phyloP scores from a whole-genome alignment of 2,797 vertebrate species.

The Schizothorax lantsangensis region DNA sequence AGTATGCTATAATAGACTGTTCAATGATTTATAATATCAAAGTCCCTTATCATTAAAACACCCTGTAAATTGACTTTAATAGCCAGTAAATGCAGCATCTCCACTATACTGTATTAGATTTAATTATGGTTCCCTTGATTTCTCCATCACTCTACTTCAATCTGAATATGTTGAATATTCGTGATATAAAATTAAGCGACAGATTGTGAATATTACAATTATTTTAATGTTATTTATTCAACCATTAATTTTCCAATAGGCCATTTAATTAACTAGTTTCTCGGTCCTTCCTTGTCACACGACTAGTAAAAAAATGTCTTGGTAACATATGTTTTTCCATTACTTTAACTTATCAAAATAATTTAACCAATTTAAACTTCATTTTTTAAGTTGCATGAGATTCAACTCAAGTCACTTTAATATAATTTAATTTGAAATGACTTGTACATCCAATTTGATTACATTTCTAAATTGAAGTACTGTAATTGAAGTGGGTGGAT shows the following conservation, averaged over 20 bases:
- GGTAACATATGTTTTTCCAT: background rate
- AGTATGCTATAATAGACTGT: slow-evolving; percentile 1
- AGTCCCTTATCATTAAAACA: slow-evolving; percentile 15
- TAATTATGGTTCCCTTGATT: background rate
- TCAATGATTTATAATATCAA: slow-evolving; percentile 23
- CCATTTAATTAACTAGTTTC: background rate
- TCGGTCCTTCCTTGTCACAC: background rate
- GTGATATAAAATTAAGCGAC: too few relatives aligned
- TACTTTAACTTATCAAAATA: background rate
- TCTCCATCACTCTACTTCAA: background rate
- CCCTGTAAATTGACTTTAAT: slow-evolving; percentile 18
- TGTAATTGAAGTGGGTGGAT: too few relatives aligned
- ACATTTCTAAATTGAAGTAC: background rate
- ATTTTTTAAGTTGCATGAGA: background rate
- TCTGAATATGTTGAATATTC: background rate
- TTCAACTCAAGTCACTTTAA: background rate
- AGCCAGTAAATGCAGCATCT: background rate
- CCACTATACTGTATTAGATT: background rate
- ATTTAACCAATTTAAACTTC: background rate
- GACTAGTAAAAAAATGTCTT: background rate
- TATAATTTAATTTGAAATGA: background rate
- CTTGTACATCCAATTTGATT: background rate
- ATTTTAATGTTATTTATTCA: background rate
- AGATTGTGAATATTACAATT: background rate
- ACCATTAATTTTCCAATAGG: background rate